Evolutionary conservation across 2,888 invertebrate genomes (phyloP).

Genomic region (Caprella mutica): DNA sequence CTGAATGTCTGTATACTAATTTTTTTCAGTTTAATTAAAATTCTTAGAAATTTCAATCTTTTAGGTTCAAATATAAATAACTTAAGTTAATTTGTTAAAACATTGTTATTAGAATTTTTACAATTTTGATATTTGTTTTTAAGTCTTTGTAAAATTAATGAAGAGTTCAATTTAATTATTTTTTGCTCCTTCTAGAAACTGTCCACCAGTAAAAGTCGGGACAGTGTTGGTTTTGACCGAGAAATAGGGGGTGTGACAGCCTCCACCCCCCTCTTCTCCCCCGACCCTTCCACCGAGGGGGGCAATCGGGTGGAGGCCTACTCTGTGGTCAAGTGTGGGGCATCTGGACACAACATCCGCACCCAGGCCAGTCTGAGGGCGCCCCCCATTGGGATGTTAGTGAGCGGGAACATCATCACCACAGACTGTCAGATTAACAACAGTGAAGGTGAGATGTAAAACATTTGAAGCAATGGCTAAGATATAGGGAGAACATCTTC

Average conservation of each 20-base stretch:
- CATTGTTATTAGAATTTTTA: too few species aligned
- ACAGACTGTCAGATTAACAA: slow-evolving; percentile 46
- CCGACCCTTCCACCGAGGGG: not conserved
- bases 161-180: too few species aligned
- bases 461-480: not conserved
- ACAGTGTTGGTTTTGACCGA: too few species aligned
- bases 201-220: too few species aligned
- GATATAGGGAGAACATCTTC: not conserved
- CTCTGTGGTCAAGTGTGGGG: slow-evolving; percentile 60
- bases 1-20: too few species aligned
- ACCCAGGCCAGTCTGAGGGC: slow-evolving; percentile 56
- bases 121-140: too few species aligned
- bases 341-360: slow-evolving; percentile 62
- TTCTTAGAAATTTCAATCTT: too few species aligned
- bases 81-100: too few species aligned
- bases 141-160: too few species aligned
- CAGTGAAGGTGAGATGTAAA: slow-evolving; percentile 38
- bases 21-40: too few species aligned
- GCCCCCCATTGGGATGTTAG: slow-evolving; percentile 57
- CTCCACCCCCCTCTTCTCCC: not conserved
- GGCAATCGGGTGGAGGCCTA: slow-evolving; percentile 41
- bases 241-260: not conserved
- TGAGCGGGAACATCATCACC: slow-evolving; percentile 53
- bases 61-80: too few species aligned
- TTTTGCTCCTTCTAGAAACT: too few species aligned